phyloP scores from a whole-genome alignment of 2,888 invertebrate genomes.

The Caenorhabditis auriculariae region DNA sequence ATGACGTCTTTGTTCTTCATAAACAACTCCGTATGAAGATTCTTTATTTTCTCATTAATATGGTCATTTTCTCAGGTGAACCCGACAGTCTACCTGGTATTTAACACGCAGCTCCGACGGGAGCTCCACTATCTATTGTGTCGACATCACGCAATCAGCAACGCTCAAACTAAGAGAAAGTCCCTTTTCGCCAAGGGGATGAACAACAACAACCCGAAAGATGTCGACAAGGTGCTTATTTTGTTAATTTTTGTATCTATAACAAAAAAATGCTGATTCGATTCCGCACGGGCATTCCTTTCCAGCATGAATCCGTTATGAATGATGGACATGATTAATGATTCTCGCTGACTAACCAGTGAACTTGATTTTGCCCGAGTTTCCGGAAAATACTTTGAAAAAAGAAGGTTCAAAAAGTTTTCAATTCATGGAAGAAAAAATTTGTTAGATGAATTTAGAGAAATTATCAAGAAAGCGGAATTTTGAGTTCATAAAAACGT shows the following conservation, averaged over 20 bases:
- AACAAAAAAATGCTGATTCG: no score
- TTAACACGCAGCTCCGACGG: constrained; percentile 54
- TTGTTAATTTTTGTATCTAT: no score
- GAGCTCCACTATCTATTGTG: constrained; percentile 55
- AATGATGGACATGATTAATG: no score
- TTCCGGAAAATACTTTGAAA: constrained; percentile 31
- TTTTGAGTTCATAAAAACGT: constrained; percentile 6
- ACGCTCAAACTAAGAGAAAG: constrained; percentile 29
- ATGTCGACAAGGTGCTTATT: constrained; percentile 13
- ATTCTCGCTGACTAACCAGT: no score
- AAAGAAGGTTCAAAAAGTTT: background rate
- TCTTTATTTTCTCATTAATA: background rate
- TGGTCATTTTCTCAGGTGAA: constrained; percentile 37
- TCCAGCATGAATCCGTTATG: no score
- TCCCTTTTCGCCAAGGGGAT: constrained; percentile 24
- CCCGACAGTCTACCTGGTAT: constrained; percentile 60
- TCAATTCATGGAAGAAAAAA: background rate
- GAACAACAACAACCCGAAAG: constrained; percentile 5
- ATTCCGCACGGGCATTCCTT: no score
- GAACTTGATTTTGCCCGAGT: constrained; percentile 39
- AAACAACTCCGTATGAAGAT: constrained; percentile 54
- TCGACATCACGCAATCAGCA: constrained; percentile 31
- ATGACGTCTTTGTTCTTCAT: constrained; percentile 61
- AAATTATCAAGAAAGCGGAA: background rate
- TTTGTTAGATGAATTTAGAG: constrained; percentile 4